These are phyloP conservation scores for Hafferia zeledoni DNA, from an alignment of 2,797 vertebrate species.

Conservation along the genomic window DNA sequence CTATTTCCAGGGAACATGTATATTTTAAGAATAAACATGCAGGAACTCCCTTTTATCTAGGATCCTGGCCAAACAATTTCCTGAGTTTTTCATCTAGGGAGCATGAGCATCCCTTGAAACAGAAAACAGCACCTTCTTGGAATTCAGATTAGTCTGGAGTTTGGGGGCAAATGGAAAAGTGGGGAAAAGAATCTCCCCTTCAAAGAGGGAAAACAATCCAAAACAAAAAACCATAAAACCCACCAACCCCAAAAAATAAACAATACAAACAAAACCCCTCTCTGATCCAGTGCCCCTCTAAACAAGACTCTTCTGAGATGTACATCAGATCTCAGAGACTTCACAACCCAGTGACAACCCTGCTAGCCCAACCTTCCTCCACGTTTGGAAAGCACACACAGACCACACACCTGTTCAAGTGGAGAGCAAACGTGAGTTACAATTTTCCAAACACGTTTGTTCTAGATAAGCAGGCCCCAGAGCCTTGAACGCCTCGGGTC, in stretches of 20 bases:
- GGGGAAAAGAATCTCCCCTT: not conserved
- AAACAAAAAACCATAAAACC: not conserved
- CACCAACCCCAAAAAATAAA: not conserved
- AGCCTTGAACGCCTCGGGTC: not conserved
- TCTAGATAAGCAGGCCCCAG: constrained; percentile 15
- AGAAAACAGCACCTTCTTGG: not conserved
- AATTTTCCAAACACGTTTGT: not conserved
- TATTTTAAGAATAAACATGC: not conserved
- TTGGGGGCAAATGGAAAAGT: not conserved
- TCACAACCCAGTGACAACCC: not conserved
- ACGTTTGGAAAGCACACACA: not conserved
- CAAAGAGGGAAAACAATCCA: not conserved
- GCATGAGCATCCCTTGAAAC: not conserved
- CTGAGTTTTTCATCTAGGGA: not conserved
- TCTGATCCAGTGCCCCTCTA: not conserved
- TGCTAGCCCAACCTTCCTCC: not conserved
- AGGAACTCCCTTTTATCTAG: not conserved
- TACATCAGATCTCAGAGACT: not conserved
- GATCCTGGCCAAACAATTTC: not conserved
- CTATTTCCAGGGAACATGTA: not conserved
- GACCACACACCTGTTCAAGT: not conserved
- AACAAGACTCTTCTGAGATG: not conserved
- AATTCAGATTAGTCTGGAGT: not conserved
- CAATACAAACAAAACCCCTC: not conserved
- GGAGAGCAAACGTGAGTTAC: not conserved